These are phyloP conservation scores for Hemicentrotus pulcherrimus DNA, from an alignment of 35 echinoderm and acorn worm species.

Conservation along the genomic window DNA sequence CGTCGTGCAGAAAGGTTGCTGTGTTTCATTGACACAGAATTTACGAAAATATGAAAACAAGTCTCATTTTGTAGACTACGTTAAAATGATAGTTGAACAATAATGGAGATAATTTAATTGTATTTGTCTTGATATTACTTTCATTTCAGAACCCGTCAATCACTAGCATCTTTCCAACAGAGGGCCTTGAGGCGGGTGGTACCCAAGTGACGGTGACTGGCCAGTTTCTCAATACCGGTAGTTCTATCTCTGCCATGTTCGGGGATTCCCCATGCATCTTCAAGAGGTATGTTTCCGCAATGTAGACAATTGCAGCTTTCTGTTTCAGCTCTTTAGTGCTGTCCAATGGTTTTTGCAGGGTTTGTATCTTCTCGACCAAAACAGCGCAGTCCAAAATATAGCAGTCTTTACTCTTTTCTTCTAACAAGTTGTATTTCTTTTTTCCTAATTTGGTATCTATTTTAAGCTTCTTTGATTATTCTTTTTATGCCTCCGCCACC, in stretches of 20 bases:
- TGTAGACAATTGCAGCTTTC: too few species aligned
- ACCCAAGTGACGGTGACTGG: slow-evolving; percentile 7
- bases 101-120: too few species aligned
- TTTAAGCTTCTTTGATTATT: too few species aligned
- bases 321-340: background rate
- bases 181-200: background rate
- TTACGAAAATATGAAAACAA: too few species aligned
- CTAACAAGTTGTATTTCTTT: too few species aligned
- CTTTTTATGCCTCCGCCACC: too few species aligned
- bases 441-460: too few species aligned
- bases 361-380: background rate
- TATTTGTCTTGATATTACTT: background rate
- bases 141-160: background rate
- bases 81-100: too few species aligned
- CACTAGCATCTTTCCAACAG: background rate
- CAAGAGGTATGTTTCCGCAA: background rate
- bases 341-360: background rate
- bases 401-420: too few species aligned
- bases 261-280: background rate
- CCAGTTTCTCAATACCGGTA: background rate
- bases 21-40: too few species aligned
- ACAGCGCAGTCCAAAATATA: background rate
- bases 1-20: too few species aligned
- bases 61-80: too few species aligned
- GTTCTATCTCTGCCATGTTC: background rate